Base-by-base conservation (phyloP, 2,888 invertebrate species). In the Syrphus vitripennis region DNA sequence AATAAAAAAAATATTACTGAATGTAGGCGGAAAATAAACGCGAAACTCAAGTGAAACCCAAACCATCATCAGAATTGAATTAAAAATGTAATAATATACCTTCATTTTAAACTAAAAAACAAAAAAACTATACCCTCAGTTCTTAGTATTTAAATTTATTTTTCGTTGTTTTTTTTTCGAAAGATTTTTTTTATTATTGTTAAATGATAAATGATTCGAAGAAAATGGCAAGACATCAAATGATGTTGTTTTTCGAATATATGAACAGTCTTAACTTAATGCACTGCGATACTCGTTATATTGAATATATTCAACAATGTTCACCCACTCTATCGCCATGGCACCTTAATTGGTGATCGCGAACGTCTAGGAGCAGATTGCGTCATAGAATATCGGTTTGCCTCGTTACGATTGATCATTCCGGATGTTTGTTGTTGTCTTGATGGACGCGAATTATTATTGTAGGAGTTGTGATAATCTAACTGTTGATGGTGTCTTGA, bases 341-440 rank as follows among this genome's bases (percentile, higher is more conserved):
- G 91, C 81, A 90, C 89, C 88, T 92, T 92, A 88, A 90, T 91
- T 86, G 92, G 92, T 59, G 91, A 92, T 83, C 91, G 91, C 82
- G 91, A 90, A 88, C 91, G 92, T 65, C 92, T 90, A 84, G 89
- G 89, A 67, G 87, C 40, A n/a, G 83, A 71, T 83, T 83, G 83
- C 79, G 87, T 78, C 78, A 83, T 80, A 57, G 74, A 76, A 45
- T 45, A 55, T 31, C 83, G 76, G 29, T 69, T 83, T 42, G 45
- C 29, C 50, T 82, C 86, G 40, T 67, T 87, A 45, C 87, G 75
- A 80, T 42, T 63, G 69, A 83, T 77, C 45, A 70, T 69, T 80
- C 77, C 79, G 83, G 80, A 77, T 76, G 83, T 57, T 69, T 80
- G 75, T 42, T 42, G 42, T 6, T 16, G 59, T 59, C 80, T 69